Evolutionary conservation across 2,797 vertebrate species (phyloP).

Genomic region (Forpus xanthops): DNA sequence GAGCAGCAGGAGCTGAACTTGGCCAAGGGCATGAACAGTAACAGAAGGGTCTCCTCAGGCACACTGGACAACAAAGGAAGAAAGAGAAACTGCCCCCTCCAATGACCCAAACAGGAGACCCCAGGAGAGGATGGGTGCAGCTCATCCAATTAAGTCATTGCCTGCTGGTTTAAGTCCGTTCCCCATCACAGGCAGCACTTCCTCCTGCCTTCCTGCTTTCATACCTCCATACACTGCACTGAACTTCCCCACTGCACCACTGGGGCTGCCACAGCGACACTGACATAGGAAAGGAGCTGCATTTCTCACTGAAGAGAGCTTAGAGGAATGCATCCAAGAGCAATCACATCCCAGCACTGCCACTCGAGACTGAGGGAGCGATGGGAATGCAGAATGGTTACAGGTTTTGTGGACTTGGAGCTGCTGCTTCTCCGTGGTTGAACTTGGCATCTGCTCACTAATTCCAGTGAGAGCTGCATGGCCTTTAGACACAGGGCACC

Average conservation of each 20-base stretch:
- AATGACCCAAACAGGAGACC: background rate
- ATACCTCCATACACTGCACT: background rate
- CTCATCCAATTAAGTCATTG: background rate
- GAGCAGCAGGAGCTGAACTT: background rate
- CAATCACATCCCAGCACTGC: rapidly evolving
- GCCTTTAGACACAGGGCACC: background rate
- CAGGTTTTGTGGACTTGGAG: background rate
- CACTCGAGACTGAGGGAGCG: background rate
- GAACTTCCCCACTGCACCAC: background rate
- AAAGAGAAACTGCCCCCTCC: background rate
- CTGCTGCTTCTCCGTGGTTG: background rate
- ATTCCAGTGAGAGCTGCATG: background rate
- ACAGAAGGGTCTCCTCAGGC: background rate
- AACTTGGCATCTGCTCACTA: rapidly evolving
- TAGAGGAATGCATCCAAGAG: background rate
- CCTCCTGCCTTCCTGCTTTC: background rate
- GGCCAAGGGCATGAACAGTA: background rate
- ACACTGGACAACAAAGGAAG: background rate
- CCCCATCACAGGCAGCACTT: background rate
- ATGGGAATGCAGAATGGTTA: rapidly evolving
- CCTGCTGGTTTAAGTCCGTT: background rate
- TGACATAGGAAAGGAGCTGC: background rate
- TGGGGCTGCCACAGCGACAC: too few species aligned
- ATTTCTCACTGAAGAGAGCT: background rate
- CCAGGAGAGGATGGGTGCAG: background rate